phyloP scores from a whole-genome alignment of 30 jellyfish, hydroid and myxozoan species.

The Phacellophora camtschatica region DNA sequence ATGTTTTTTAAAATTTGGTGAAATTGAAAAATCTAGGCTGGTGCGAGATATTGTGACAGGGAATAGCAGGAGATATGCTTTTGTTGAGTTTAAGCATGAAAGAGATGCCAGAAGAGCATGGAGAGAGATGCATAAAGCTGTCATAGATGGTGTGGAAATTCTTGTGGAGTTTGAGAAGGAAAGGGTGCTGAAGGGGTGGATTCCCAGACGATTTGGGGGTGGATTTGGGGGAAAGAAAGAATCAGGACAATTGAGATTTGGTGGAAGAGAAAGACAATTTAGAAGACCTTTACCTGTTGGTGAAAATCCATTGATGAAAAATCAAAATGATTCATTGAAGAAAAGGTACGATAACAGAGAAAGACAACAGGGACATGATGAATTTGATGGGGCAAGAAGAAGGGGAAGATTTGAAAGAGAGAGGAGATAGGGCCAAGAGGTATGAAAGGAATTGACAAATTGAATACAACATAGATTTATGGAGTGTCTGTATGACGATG shows the following conservation, averaged over 20 bases:
- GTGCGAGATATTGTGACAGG: constrained; percentile 92
- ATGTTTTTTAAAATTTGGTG: constrained; percentile 71
- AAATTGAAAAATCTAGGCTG: constrained; percentile 69
- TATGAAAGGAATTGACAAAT: no score
- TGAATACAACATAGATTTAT: no score
- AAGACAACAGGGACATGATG: neutral
- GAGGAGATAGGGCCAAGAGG: neutral
- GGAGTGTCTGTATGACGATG: no score
- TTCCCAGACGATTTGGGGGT: constrained; percentile 98
- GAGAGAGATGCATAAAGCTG: constrained; percentile 62
- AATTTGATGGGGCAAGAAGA: neutral
- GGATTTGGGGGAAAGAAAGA: constrained; percentile 99
- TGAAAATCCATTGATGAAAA: constrained; percentile 51
- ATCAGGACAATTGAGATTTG: constrained; percentile 97
- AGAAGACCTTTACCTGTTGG: constrained; percentile 87
- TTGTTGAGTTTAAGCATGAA: constrained; percentile 83
- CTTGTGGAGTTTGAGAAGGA: constrained; percentile 85
- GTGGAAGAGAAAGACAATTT: constrained; percentile 96
- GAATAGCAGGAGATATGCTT: constrained; percentile 85
- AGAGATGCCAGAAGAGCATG: constrained; percentile 89
- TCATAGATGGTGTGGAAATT: constrained; percentile 78
- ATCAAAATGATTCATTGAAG: neutral
- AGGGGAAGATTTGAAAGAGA: neutral
- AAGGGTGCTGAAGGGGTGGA: constrained; percentile 90
- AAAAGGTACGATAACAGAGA: neutral